Evolutionary conservation across 2,113 vertebrate genomes (phyloP), one percentile per base, ranked within the genome.

Genomic region (Gavialis gangeticus): DNA sequence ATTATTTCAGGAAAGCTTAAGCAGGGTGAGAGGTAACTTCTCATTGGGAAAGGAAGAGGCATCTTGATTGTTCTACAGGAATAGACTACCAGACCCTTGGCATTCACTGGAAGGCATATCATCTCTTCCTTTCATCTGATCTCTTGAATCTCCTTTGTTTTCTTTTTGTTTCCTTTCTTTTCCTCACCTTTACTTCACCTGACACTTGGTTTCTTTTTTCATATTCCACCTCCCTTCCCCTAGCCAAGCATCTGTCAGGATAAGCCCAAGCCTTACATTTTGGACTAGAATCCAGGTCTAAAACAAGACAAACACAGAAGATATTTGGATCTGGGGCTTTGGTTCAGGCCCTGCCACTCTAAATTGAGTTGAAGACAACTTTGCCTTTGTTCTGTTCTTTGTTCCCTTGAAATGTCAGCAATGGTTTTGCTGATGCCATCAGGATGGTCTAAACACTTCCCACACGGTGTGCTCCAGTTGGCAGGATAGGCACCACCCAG

Each of bases 321-420:
- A 11, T 14, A 4, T 56, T 91, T 79, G 62, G 46, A 90, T 66
- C n/a, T 69, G 34, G 25, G 57, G 75, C 89, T 93, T 92, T 1
- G 0, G 83, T 82, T 85, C 92, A 91, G 66, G 27, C 27, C 77
- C 13, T 86, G 82, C 87, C 58, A 59, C 71, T 89, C 80, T 75
- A 75, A 87, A 91, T 34, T 77, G 58, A n/a, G 89, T 89, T 89
- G 95, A 95, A 96, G 62, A 89, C 69, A 73, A 73, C 82, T 87
- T 95, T 67, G 92, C 63, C 85, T 96, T 91, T 91, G 67, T 87
- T 90, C 85, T 28, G 22, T 76, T 28, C 91, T 89, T 86, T 58
- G 75, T 77, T 94, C 85, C 83, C 90, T 91, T 93, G 92, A 96
- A 97, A 96, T 96, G 94, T 92, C 95, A 96, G 96, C 92, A 94